Percentiles rank a stretch among this genome's conserved stretches.
Conservation (phyloP, 2,888 invertebrate genomes). For the Himalopsyche kuldschensis region DNA sequence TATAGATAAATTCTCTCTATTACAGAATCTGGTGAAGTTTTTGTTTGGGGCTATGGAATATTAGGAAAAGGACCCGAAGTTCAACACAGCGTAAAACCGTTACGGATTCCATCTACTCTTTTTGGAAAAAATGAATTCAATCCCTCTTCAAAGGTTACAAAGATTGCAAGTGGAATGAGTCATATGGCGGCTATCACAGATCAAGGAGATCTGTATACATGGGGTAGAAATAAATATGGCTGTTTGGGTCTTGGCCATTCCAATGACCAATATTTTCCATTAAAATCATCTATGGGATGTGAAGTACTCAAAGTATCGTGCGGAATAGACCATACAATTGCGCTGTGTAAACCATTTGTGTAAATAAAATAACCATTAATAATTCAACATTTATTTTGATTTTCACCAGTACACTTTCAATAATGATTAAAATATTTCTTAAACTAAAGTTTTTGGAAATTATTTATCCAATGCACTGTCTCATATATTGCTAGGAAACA, state of each 20-base stretch:
- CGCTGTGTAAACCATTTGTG: conserved; percentile 73
- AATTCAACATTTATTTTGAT: background rate
- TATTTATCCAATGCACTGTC: no score
- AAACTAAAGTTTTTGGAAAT: no score
- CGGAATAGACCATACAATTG: conserved; percentile 84
- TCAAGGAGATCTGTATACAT: conserved; percentile 82
- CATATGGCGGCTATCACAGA: conserved; percentile 82
- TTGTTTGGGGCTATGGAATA: conserved; percentile 92
- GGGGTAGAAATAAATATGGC: conserved; percentile 87
- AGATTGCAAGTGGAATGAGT: conserved; percentile 72
- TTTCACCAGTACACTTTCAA: background rate
- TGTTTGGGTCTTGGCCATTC: conserved; percentile 81
- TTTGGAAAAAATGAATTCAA: conserved; percentile 87
- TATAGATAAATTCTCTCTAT: conserved; percentile 19
- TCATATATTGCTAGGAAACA: no score
- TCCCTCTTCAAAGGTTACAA: conserved; percentile 65
- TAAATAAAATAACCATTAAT: conserved; percentile 45
- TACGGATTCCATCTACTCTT: conserved; percentile 73
- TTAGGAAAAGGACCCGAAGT: conserved; percentile 86
- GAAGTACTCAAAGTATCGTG: conserved; percentile 72
- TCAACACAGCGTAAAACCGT: conserved; percentile 66
- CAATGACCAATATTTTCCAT: conserved; percentile 86
- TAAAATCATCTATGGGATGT: conserved; percentile 80
- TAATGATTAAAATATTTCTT: no score
- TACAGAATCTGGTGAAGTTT: conserved; percentile 81